Conservation (phyloP, 2,113 vertebrate genomes). For the Salvator merianae region DNA sequence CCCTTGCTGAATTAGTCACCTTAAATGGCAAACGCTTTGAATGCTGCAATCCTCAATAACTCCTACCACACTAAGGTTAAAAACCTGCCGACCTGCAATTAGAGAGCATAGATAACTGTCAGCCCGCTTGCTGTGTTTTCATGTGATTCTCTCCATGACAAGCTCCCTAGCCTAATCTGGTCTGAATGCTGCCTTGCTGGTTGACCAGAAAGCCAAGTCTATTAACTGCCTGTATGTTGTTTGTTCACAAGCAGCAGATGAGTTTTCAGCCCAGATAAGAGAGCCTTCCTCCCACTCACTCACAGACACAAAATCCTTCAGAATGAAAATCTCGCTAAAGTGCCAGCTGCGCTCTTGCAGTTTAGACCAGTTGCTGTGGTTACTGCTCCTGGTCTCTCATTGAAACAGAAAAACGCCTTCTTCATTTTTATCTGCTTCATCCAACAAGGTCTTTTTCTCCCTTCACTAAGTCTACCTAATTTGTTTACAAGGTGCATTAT, state of each 20-base stretch:
- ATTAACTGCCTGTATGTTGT: background rate
- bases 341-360: background rate
- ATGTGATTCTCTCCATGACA: conserved; percentile 18
- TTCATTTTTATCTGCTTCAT: background rate
- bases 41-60: conserved; percentile 25
- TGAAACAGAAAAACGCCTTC: background rate
- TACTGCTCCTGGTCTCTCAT: background rate
- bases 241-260: background rate
- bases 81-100: background rate
- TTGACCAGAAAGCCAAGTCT: background rate
- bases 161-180: conserved; percentile 3
- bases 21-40: conserved; percentile 22
- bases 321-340: background rate
- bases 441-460: background rate
- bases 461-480: background rate
- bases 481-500: background rate
- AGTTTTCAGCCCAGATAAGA: background rate
- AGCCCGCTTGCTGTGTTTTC: background rate
- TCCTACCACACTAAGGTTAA: conserved; percentile 23
- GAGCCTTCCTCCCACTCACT: background rate
- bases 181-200: background rate
- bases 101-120: background rate
- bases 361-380: background rate
- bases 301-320: background rate
- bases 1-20: conserved; percentile 36